A percentile compares a stretch with the other conserved stretches of the same genome.
phyloP scores from a whole-genome alignment of 1,140 invertebrate species.

The Agraylea sexmaculata region DNA sequence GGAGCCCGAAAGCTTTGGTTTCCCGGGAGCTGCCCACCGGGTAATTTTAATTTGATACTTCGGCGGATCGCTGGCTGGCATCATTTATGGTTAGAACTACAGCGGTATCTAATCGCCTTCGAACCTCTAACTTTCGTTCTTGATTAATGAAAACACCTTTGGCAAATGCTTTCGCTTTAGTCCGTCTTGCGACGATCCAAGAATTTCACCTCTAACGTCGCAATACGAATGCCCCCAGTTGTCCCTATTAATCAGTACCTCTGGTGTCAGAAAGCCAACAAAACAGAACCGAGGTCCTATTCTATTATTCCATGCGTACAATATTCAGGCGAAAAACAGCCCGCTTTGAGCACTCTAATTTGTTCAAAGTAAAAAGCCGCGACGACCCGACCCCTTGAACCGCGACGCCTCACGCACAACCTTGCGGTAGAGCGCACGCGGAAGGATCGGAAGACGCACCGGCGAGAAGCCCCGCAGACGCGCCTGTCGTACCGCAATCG shows the following conservation, averaged over 20 bases:
- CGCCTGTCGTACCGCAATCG: no score
- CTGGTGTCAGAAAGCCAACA: conserved; percentile 55
- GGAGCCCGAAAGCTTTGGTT: conserved; percentile 75
- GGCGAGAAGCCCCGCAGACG: no score
- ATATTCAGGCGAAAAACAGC: conserved; percentile 70
- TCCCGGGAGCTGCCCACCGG: conserved; percentile 49
- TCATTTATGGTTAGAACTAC: conserved; percentile 80
- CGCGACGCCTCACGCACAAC: no score
- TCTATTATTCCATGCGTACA: conserved; percentile 70
- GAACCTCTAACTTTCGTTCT: conserved; percentile 75
- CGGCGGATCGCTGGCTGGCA: conserved; percentile 63
- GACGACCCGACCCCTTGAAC: no score
- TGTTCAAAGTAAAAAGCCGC: no score
- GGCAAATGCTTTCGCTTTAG: conserved; percentile 66
- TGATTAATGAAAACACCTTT: conserved; percentile 76
- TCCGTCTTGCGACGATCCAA: conserved; percentile 69
- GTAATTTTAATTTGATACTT: conserved; percentile 42
- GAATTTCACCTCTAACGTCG: conserved; percentile 66
- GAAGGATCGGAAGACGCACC: no score
- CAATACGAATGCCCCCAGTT: conserved; percentile 63
- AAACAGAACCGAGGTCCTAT: conserved; percentile 72
- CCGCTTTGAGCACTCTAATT: no score
- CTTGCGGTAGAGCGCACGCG: no score
- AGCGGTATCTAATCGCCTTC: conserved; percentile 74
- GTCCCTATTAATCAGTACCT: conserved; percentile 73